These are phyloP conservation scores for Eumacrocentrus americanus DNA, from an alignment of 2,888 invertebrate genomes.

Conservation along the genomic window DNA sequence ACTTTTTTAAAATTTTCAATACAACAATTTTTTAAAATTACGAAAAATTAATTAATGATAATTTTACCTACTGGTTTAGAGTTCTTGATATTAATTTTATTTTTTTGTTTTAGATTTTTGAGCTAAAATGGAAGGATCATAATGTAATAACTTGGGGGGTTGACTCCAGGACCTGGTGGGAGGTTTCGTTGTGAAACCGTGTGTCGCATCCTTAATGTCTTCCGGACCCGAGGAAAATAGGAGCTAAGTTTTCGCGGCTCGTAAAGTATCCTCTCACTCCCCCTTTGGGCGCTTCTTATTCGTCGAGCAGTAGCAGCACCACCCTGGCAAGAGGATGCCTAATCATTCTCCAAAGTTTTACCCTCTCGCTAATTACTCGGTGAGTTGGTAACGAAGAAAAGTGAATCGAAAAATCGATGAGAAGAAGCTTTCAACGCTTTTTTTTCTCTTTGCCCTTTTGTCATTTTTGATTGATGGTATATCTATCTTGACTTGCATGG, in stretches of 20 bases:
- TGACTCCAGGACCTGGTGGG: conserved; percentile 6
- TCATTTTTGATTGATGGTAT: conserved; percentile 2
- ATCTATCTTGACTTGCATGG: neutral
- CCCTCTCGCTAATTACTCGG: conserved; percentile 48
- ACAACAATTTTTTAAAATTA: neutral
- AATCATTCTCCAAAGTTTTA: conserved; percentile 52
- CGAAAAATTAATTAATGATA: too few relatives aligned
- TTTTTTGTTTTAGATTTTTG: too few relatives aligned
- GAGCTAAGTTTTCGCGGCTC: conserved; percentile 43
- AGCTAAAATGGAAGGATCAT: neutral
- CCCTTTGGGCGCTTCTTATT: conserved; percentile 27
- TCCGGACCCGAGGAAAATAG: conserved; percentile 39
- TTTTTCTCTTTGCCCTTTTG: neutral
- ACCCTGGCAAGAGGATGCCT: conserved; percentile 34
- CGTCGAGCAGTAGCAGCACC: too few relatives aligned
- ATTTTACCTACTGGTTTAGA: too few relatives aligned
- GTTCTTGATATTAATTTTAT: too few relatives aligned
- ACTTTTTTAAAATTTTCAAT: too few relatives aligned
- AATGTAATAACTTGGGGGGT: neutral
- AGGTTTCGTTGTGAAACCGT: conserved; percentile 25
- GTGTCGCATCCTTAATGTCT: conserved; percentile 36
- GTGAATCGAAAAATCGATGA: conserved; percentile 46
- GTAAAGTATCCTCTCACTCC: conserved; percentile 34
- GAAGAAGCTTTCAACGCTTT: neutral
- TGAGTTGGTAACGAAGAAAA: conserved; percentile 41